Evolutionary conservation across 1,140 invertebrate species (phyloP).

Genomic region (Drosophila leontia): DNA sequence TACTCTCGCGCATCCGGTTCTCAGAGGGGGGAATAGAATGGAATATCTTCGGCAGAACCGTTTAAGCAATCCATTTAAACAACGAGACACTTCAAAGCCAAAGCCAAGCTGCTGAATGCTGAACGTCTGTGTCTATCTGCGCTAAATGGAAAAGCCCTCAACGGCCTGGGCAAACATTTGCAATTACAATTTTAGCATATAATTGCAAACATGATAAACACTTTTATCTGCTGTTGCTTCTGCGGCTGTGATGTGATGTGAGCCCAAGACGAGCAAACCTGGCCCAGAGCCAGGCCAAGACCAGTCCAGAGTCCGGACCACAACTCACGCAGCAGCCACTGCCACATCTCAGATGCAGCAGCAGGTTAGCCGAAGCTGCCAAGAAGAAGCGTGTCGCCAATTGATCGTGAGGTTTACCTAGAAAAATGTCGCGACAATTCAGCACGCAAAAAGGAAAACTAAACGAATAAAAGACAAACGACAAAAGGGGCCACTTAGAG

Average conservation of each 20-base stretch:
- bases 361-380: conserved; percentile 64
- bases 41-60: conserved; percentile 77
- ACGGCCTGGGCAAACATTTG: conserved; percentile 80
- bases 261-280: conserved; percentile 18
- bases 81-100: conserved; percentile 81
- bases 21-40: conserved; percentile 47
- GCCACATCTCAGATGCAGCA: conserved; percentile 22
- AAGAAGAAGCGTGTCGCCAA: conserved; percentile 85
- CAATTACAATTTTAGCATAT: conserved; percentile 84
- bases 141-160: conserved; percentile 70
- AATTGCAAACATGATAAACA: conserved; percentile 84
- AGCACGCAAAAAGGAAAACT: conserved; percentile 46
- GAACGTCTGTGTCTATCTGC: conserved; percentile 49
- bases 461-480: conserved; percentile 48
- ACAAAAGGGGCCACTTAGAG: conserved; percentile 9
- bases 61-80: conserved; percentile 83
- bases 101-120: conserved; percentile 60
- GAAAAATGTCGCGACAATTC: conserved; percentile 84
- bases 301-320: conserved; percentile 45
- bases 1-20: conserved; percentile 73
- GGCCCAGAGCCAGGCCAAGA: conserved; percentile 20
- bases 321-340: conserved; percentile 61
- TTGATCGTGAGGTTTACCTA: conserved; percentile 85
- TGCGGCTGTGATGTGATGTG: conserved; percentile 24
- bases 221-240: conserved; percentile 68